Percentiles rank a stretch among this genome's conserved stretches.
These are phyloP conservation scores for Antechinus stuartii DNA, from an alignment of 2,113 vertebrate genomes.

Conservation along the genomic window DNA sequence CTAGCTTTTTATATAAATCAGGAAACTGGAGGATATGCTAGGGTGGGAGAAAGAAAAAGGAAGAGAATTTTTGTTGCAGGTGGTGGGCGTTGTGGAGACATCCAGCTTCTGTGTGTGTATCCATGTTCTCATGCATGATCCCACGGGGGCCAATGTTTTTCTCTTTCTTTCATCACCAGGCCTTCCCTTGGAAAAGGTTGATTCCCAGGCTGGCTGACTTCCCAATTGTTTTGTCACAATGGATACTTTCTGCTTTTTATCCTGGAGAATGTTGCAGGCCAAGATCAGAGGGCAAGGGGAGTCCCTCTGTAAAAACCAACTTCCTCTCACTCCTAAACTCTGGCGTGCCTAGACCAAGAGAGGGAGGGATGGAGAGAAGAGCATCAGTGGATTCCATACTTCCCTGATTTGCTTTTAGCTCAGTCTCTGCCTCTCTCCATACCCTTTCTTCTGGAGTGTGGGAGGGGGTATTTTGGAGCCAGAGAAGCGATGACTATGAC, in stretches of 20 bases:
- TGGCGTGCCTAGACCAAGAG: neutral
- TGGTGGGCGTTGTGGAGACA: constrained; percentile 82
- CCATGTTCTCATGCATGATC: neutral
- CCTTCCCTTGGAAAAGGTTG: neutral
- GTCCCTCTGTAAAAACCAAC: constrained; percentile 47
- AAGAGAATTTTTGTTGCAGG: constrained; percentile 81
- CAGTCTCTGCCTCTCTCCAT: neutral
- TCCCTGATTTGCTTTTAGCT: neutral
- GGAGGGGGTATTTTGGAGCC: neutral
- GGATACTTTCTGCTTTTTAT: constrained; percentile 35
- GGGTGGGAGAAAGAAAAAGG: constrained; percentile 69
- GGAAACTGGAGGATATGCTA: constrained; percentile 65
- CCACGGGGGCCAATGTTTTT: neutral
- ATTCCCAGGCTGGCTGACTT: neutral
- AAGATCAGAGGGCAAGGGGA: neutral
- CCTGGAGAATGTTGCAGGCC: constrained; percentile 10
- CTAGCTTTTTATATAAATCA: constrained; percentile 74
- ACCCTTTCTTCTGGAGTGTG: neutral
- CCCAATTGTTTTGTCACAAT: neutral
- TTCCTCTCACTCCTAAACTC: constrained; percentile 19
- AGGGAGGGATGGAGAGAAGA: neutral
- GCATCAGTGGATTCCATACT: neutral
- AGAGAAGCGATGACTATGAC: neutral
- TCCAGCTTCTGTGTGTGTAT: constrained; percentile 23
- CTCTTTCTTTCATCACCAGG: neutral